Evolutionary conservation across 2,797 vertebrate genomes (phyloP), one percentile per base, ranked within the genome.

Genomic region (Taenioides sp.): DNA sequence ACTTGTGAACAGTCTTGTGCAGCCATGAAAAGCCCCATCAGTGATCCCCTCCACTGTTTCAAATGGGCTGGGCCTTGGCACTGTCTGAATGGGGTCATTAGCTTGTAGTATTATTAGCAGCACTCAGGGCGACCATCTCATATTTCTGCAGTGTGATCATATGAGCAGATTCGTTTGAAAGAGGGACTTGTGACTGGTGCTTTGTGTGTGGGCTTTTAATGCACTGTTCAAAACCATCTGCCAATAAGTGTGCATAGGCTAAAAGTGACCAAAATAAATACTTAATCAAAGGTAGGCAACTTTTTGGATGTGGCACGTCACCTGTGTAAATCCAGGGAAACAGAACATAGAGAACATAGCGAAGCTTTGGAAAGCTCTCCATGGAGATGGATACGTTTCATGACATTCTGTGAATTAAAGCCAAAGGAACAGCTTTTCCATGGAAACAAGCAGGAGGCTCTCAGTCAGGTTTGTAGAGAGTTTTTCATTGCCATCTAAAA

Each of bases 51-150:
- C 82, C 74, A 69, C 7, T 43, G 81, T 76, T 87, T 85, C 84
- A 79, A 83, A 79, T 79, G 79, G 83, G 80, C 78, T 69, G 72
- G 71, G 75, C 74, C 22, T 63, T 14, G 73, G 68, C 77, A 50
- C 75, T 78, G 69, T 72, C 62, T 25, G 5, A 90, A 92, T 85
- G 85, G 90, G 89, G 86, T 90, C 88, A 89, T 91, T 90, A 84
- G 83, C 76, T 79, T 86, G 83, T 78, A 84, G 87, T 91, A 90
- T 90, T 90, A 89, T 90, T 90, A 89, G 88, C 83, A 88, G 83
- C 86, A 87, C 88, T 91, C 80, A 82, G 70, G 86, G 89, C 80
- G 37, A 82, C 78, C 69, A 63, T 73, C 79, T 86, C 86, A 88
- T 90, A 84, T 87, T 84, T 88, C 80, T 76, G 76, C 75, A 69